Evolutionary conservation across 2,113 vertebrate species (phyloP).

Genomic region (Mystacornis crossleyi): DNA sequence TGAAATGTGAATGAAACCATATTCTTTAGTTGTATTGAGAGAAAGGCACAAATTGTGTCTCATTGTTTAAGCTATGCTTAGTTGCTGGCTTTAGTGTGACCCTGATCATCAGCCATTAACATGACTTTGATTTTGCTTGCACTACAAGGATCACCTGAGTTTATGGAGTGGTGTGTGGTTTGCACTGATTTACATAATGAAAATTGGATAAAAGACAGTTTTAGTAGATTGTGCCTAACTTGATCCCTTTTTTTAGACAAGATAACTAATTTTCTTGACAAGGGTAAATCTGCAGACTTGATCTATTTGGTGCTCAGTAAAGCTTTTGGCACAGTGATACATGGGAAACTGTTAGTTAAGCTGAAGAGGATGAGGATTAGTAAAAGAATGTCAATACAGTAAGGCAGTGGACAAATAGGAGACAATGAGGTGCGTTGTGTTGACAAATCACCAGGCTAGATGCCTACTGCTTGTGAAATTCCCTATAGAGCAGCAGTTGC

Average conservation of each 20-base stretch:
- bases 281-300: background rate
- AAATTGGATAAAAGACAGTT: background rate
- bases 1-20: rapidly evolving
- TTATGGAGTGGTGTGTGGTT: background rate
- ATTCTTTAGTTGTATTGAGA: background rate
- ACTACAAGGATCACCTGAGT: background rate
- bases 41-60: background rate
- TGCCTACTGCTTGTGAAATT: background rate
- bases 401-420: background rate
- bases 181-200: background rate
- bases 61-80: background rate
- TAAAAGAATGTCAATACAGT: slow-evolving; percentile 2
- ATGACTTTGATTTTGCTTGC: background rate
- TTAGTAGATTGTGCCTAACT: background rate
- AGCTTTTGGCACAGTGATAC: background rate
- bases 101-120: background rate
- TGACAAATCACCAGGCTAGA: background rate
- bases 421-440: background rate
- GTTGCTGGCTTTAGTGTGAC: background rate
- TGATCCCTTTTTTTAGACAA: background rate
- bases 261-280: background rate
- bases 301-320: background rate
- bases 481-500: background rate
- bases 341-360: background rate
- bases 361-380: slow-evolving; percentile 18